These are phyloP conservation scores for Drosophila birchii DNA, from an alignment of 2,888 invertebrate species.

Conservation along the genomic window DNA sequence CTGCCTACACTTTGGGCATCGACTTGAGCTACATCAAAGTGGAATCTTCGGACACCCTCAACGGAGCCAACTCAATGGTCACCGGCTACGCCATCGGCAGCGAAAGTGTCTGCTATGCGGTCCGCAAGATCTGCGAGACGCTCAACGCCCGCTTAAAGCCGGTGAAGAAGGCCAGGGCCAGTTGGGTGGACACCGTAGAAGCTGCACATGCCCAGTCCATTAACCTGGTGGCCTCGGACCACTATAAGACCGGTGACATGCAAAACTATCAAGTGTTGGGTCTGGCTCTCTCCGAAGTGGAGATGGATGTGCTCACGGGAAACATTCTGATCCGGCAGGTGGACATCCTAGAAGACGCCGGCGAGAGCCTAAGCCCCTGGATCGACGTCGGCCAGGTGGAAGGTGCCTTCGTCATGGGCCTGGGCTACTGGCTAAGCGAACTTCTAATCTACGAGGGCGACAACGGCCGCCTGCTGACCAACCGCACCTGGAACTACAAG, in stretches of 20 bases:
- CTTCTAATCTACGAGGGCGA: constrained; percentile 87
- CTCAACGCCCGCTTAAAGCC: constrained; percentile 88
- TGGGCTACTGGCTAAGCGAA: constrained; percentile 92
- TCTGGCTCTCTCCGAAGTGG: constrained; percentile 88
- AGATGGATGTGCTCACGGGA: constrained; percentile 92
- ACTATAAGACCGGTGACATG: constrained; percentile 86
- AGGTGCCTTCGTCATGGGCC: constrained; percentile 91
- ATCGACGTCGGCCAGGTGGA: constrained; percentile 92
- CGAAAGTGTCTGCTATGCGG: constrained; percentile 87
- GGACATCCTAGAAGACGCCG: constrained; percentile 90
- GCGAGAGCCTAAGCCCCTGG: constrained; percentile 89
- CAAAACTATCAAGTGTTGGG: constrained; percentile 88
- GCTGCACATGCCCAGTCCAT: constrained; percentile 78
- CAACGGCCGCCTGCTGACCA: constrained; percentile 89
- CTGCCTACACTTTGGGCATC: constrained; percentile 90
- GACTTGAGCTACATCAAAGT: constrained; percentile 86
- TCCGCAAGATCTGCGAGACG: constrained; percentile 88
- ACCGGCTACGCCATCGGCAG: constrained; percentile 90
- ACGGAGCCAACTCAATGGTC: constrained; percentile 88
- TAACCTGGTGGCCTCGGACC: constrained; percentile 87
- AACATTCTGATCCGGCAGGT: constrained; percentile 89
- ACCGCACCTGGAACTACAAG: constrained; percentile 93
- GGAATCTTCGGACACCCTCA: constrained; percentile 88
- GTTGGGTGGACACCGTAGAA: constrained; percentile 86
- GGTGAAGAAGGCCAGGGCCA: constrained; percentile 85